phyloP scores from a whole-genome alignment of 1,140 invertebrate species.

The Temnothorax longispinosus region DNA sequence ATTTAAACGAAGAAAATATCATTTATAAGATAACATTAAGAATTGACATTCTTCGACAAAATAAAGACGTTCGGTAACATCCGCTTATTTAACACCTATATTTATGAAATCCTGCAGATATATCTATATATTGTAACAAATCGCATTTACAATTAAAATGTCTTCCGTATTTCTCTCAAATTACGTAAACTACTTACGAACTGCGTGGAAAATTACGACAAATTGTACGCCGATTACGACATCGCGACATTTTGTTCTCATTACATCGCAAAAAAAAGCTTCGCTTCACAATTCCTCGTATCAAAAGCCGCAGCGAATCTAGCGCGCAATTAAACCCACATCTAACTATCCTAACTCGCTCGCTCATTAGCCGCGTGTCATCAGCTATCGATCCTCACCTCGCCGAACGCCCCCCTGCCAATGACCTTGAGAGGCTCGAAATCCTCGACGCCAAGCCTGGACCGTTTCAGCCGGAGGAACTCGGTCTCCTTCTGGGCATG shows the following conservation, averaged over 20 bases:
- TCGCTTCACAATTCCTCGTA: background rate
- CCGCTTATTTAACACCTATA: background rate
- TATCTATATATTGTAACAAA: background rate
- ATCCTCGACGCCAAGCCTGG: conserved; percentile 98
- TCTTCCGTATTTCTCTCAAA: background rate
- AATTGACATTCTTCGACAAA: background rate
- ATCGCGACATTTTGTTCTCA: background rate
- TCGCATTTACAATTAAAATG: background rate
- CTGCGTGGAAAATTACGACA: background rate
- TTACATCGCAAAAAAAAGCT: background rate
- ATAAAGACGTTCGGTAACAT: background rate
- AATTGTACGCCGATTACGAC: background rate
- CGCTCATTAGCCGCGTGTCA: background rate
- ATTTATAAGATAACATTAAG: background rate
- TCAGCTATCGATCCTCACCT: conserved; percentile 86
- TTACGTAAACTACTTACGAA: background rate
- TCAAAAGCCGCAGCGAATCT: background rate
- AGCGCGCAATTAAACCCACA: background rate
- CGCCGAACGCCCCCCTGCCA: conserved; percentile 98
- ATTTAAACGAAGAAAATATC: too few species aligned
- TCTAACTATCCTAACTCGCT: background rate
- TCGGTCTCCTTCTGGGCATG: conserved; percentile 99
- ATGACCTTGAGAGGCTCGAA: conserved; percentile 99
- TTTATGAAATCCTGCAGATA: background rate
- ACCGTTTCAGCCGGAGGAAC: conserved; percentile 97